A percentile compares a stretch with the other conserved stretches of the same genome.
These are phyloP conservation scores for Leptogaster cylindrica DNA, from an alignment of 2,888 invertebrate genomes.

Conservation along the genomic window DNA sequence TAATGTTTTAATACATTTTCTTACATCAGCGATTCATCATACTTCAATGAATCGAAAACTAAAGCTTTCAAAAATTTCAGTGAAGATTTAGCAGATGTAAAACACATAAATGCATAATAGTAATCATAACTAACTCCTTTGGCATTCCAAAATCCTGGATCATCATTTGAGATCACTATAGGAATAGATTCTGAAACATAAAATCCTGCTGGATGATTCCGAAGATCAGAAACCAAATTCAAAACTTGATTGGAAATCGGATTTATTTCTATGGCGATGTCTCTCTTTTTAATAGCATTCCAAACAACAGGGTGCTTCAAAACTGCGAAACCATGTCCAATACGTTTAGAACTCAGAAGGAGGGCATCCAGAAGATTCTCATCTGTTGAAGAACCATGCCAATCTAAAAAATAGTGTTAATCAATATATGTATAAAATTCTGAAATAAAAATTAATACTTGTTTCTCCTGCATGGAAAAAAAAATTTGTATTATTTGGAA, in stretches of 20 bases:
- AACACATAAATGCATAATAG: constrained; percentile 71
- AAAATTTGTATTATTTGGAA: constrained; percentile 61
- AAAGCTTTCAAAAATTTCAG: constrained; percentile 68
- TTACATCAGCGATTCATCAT: constrained; percentile 45
- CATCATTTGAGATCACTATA: constrained; percentile 70
- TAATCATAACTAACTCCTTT: constrained; percentile 70
- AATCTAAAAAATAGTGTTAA: constrained; percentile 57
- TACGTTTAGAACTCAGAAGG: constrained; percentile 58
- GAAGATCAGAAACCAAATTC: constrained; percentile 66
- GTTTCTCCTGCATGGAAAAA: constrained; percentile 75
- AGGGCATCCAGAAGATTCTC: constrained; percentile 65
- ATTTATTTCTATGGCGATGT: constrained; percentile 58
- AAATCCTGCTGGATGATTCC: constrained; percentile 69
- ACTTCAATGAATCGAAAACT: constrained; percentile 68
- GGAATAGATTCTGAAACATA: constrained; percentile 67
- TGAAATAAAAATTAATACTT: constrained; percentile 51
- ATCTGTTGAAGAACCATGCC: constrained; percentile 65
- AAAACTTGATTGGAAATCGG: constrained; percentile 63
- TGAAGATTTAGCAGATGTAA: constrained; percentile 67
- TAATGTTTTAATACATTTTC: background rate
- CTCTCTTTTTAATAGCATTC: constrained; percentile 56
- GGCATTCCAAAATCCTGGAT: constrained; percentile 70
- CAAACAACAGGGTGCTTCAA: constrained; percentile 59
- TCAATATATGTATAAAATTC: background rate
- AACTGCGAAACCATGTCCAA: constrained; percentile 60